phyloP scores from a whole-genome alignment of 2,797 vertebrate species.

The Thripadectes ignobilis region DNA sequence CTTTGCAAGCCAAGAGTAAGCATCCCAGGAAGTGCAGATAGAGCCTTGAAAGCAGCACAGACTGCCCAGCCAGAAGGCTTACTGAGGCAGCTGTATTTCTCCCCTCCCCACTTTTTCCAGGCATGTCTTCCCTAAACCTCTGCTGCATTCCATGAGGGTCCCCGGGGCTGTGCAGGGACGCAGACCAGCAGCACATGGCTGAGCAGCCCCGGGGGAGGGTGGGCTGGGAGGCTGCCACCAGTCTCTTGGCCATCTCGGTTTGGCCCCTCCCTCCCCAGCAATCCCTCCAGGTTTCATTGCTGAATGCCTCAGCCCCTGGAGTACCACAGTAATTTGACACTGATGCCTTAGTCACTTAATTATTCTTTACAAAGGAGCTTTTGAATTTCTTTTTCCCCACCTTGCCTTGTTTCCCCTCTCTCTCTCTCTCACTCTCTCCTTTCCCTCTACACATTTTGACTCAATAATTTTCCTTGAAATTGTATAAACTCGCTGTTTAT shows the following conservation, averaged over 20 bases:
- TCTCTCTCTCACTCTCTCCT: background rate
- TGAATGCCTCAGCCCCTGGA: background rate
- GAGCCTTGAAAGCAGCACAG: background rate
- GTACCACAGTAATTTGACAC: slow-evolving; percentile 15
- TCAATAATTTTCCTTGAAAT: slow-evolving; percentile 59
- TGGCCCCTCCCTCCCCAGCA: background rate
- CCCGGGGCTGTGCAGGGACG: fast-evolving
- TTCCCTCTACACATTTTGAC: slow-evolving; percentile 33
- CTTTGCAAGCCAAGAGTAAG: background rate
- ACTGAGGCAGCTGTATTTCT: background rate
- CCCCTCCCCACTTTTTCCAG: background rate
- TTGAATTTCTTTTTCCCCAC: slow-evolving; percentile 24
- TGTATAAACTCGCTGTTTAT: slow-evolving; percentile 69
- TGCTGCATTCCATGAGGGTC: fast-evolving
- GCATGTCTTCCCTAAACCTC: background rate
- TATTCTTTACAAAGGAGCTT: slow-evolving; percentile 45
- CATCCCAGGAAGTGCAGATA: background rate
- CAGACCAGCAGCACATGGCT: background rate
- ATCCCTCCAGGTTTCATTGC: background rate
- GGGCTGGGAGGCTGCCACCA: background rate
- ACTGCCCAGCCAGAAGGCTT: background rate
- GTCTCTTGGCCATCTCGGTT: background rate
- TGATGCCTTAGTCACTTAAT: slow-evolving; percentile 50
- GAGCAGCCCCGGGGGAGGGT: fast-evolving
- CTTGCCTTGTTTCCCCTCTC: background rate